phyloP scores from a whole-genome alignment of 2,113 vertebrate genomes.

The Pterocles gutturalis region DNA sequence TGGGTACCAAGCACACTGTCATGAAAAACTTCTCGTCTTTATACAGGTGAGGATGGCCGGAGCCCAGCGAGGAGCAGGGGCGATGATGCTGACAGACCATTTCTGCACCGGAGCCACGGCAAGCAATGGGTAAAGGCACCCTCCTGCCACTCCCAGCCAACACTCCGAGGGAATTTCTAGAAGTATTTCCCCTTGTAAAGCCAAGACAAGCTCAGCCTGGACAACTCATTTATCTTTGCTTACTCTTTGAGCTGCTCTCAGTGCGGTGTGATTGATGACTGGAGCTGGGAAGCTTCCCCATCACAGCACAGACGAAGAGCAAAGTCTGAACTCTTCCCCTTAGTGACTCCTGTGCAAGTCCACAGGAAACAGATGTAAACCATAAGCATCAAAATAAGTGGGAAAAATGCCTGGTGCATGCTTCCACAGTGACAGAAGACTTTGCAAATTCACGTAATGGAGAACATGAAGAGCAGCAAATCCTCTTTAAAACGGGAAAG shows the following conservation, averaged over 20 bases:
- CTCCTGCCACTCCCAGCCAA: neutral
- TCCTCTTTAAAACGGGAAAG: neutral
- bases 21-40: neutral
- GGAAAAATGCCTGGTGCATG: neutral
- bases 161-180: neutral
- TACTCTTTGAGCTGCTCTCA: neutral
- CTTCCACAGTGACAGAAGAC: neutral
- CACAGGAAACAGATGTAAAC: neutral
- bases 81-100: neutral
- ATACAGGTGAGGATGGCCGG: neutral
- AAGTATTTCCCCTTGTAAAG: neutral
- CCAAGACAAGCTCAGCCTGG: neutral
- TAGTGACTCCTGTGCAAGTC: neutral
- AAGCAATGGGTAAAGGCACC: neutral
- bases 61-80: neutral
- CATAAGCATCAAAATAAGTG: neutral
- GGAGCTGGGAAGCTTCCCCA: neutral
- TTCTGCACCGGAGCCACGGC: neutral
- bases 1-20: neutral
- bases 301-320: neutral
- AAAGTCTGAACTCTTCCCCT: neutral
- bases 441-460: neutral
- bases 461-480: neutral
- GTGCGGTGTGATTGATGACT: neutral
- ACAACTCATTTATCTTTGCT: neutral